These are phyloP conservation scores for Heterocephalus glaber DNA, from an alignment of 2,113 vertebrate genomes.

Conservation along the genomic window DNA sequence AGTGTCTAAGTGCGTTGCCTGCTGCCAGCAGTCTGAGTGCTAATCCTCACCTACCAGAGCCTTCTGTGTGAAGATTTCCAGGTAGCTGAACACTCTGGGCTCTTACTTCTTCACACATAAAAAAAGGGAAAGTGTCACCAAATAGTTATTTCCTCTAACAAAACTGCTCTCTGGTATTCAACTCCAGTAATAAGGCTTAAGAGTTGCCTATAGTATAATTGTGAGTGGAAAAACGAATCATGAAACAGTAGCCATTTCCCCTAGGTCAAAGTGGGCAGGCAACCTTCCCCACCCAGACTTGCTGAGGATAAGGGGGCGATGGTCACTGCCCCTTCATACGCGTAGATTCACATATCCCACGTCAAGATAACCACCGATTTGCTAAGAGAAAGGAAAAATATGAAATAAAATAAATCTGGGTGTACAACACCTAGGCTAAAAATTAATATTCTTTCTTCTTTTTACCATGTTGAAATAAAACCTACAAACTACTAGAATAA, in stretches of 20 bases:
- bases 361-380: conserved; percentile 16
- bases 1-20: neutral
- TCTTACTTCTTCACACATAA: conserved; percentile 9
- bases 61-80: neutral
- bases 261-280: neutral
- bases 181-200: neutral
- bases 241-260: neutral
- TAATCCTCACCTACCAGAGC: conserved; percentile 15
- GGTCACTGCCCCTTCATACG: neutral
- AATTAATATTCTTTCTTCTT: neutral
- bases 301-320: neutral
- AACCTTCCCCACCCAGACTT: neutral
- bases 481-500: neutral
- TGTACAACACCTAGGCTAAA: neutral
- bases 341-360: neutral
- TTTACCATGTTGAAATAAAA: conserved; percentile 30
- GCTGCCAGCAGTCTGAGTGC: neutral
- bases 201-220: neutral
- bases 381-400: neutral
- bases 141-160: neutral
- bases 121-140: neutral
- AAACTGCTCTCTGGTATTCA: conserved; percentile 8
- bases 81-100: neutral
- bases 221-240: neutral
- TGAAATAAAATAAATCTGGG: neutral